Base-by-base conservation (phyloP, 2,797 vertebrate genomes). In the Serranus cabrilla region DNA sequence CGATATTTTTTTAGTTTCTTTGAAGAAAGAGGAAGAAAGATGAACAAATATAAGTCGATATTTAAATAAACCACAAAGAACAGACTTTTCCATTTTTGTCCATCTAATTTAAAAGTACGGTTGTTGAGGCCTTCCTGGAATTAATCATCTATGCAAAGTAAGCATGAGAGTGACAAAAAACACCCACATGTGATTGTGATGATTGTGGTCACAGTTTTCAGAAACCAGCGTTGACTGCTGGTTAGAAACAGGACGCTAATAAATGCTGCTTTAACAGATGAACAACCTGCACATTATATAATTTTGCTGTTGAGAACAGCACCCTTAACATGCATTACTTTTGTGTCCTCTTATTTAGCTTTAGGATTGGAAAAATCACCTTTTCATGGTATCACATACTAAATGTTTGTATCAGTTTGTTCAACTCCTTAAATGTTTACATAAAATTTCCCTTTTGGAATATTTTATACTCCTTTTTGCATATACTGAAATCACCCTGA, bases 1-100 rank as follows among this genome's bases (percentile, higher is more conserved):
- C 31, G 2, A 42, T 20, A 9, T 50, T 10, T 3, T 18, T 34
- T 10, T n/a, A 18, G 11, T 11, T 1, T 49, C 45, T 49, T 37
- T 61, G 25, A 61, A 49, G 4, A 49, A 63, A 50, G n/a, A 20
- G 47, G 47, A 12, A 51, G 34, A 51, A 12, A 20, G 43, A 61
- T 13, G 9, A 27, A 45, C 9, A 60, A 39, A 34, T 34, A 8
- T 34, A 9, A 34, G 34, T 16, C 42, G 16, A 43, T 6, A 14
- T 16, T 2, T 43, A 43, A 43, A 40, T 11, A 40, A 40, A 40
- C 37, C 37, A 39, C 39, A 12, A 40, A 43, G 14, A 43, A 43
- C 12, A 21, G 5, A 43, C 1, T 25, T 43, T 7, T 25, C 20
- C 25, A 0, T 16, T 11, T 45, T n/a, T 43, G 18, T 58, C 5